A percentile compares a stretch with the other conserved stretches of the same genome.
phyloP scores from a whole-genome alignment of 2,888 invertebrate genomes.

The Ceriagrion tenellum region DNA sequence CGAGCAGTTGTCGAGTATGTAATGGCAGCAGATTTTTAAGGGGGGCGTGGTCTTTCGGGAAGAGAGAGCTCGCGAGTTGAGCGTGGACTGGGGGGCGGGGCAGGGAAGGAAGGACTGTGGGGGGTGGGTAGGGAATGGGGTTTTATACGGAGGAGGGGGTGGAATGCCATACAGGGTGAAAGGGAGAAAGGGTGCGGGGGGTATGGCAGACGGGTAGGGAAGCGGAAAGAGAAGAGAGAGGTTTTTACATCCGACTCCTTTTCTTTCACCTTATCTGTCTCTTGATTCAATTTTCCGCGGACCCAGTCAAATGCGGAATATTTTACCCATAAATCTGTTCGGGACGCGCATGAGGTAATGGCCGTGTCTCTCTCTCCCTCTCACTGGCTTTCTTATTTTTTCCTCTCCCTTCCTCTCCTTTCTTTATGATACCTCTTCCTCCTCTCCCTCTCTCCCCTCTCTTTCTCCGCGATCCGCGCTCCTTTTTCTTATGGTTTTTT shows the following conservation, averaged over 20 bases:
- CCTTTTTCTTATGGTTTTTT: not conserved
- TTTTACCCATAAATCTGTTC: constrained; percentile 56
- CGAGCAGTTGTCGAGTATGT: too few species aligned
- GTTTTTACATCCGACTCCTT: not conserved
- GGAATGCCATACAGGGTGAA: not conserved
- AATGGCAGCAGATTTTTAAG: too few species aligned
- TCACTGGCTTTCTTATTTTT: not conserved
- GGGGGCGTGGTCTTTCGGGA: too few species aligned
- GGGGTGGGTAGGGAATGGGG: not conserved
- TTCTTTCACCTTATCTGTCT: constrained; percentile 29
- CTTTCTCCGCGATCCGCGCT: not conserved
- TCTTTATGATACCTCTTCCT: not conserved
- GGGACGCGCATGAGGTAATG: constrained; percentile 34
- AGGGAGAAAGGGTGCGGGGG: not conserved
- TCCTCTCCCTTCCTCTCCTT: not conserved
- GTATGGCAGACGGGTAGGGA: not conserved
- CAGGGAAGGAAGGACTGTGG: too few species aligned
- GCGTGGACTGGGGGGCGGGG: too few species aligned
- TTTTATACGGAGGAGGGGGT: not conserved
- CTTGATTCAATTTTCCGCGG: constrained; percentile 45
- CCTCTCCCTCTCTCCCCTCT: not conserved
- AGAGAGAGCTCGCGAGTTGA: too few species aligned
- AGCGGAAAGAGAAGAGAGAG: not conserved
- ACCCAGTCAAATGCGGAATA: constrained; percentile 49
- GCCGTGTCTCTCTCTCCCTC: not conserved